A percentile compares a stretch with the other conserved stretches of the same genome.
phyloP scores from a whole-genome alignment of 2,113 vertebrate genomes.

The Nymphicus hollandicus region DNA sequence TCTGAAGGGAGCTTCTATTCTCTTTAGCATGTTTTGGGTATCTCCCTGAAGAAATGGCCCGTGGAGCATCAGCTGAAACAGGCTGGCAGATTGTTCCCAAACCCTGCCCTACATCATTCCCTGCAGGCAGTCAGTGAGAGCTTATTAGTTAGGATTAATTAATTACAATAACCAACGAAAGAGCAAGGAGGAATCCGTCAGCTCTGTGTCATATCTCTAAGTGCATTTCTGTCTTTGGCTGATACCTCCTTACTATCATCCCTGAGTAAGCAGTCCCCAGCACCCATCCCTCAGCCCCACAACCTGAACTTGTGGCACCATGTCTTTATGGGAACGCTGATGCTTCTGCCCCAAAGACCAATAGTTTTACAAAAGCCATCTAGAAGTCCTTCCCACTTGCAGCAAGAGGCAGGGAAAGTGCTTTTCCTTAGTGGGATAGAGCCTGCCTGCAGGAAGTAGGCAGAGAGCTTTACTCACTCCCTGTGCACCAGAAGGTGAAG shows the following conservation, averaged over 20 bases:
- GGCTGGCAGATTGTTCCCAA: not conserved
- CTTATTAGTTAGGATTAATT: not conserved
- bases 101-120: not conserved
- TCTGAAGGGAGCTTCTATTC: not conserved
- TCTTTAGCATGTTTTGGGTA: not conserved
- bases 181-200: not conserved
- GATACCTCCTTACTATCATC: not conserved
- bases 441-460: not conserved
- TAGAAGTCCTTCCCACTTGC: not conserved
- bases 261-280: accelerated
- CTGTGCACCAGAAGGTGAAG: not conserved
- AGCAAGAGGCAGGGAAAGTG: not conserved
- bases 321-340: not conserved
- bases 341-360: not conserved
- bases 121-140: not conserved
- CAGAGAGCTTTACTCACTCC: not conserved
- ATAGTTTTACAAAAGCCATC: not conserved
- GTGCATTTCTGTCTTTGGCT: not conserved
- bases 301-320: accelerated
- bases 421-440: not conserved
- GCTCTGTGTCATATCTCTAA: not conserved
- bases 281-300: not conserved
- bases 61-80: accelerated
- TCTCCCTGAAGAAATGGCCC: not conserved
- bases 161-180: not conserved